Evolutionary conservation across 2,797 vertebrate genomes (phyloP).

Genomic region (Halcyon badia): DNA sequence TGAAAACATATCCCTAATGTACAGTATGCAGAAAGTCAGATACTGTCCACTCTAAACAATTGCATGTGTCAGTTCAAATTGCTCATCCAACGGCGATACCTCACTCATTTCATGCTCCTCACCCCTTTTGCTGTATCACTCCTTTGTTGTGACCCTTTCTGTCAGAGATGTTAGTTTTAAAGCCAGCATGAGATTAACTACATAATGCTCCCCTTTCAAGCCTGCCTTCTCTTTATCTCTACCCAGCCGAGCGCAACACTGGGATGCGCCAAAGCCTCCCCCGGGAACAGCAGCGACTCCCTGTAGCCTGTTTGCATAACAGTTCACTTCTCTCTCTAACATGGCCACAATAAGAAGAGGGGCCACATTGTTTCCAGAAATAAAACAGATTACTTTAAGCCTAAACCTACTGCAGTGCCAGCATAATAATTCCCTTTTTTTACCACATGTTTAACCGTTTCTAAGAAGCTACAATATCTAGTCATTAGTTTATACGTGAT

Average conservation of each 20-base stretch:
- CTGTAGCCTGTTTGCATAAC: constrained; percentile 55
- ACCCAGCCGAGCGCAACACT: not conserved
- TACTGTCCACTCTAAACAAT: not conserved
- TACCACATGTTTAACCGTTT: not conserved
- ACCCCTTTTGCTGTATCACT: not conserved
- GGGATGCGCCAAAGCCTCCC: not conserved
- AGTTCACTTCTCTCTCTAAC: not conserved
- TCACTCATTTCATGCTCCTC: constrained; percentile 3
- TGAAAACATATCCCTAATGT: not conserved
- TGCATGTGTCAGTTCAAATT: not conserved
- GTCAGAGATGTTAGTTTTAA: constrained; percentile 28
- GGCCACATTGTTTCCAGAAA: constrained; percentile 48
- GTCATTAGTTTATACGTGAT: not conserved
- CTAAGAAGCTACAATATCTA: not conserved
- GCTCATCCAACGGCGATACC: not conserved
- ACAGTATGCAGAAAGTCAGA: not conserved
- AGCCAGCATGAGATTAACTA: constrained; percentile 13
- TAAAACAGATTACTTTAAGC: constrained; percentile 64
- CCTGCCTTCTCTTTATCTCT: not conserved
- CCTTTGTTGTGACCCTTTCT: constrained; percentile 10
- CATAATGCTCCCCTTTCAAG: not conserved
- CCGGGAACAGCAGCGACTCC: not conserved
- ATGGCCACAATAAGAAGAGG: not conserved
- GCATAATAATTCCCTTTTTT: not conserved
- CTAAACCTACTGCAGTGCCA: constrained; percentile 9